Base-by-base conservation (phyloP, 2,797 vertebrate genomes). In the Halcyon smyrnensis region DNA sequence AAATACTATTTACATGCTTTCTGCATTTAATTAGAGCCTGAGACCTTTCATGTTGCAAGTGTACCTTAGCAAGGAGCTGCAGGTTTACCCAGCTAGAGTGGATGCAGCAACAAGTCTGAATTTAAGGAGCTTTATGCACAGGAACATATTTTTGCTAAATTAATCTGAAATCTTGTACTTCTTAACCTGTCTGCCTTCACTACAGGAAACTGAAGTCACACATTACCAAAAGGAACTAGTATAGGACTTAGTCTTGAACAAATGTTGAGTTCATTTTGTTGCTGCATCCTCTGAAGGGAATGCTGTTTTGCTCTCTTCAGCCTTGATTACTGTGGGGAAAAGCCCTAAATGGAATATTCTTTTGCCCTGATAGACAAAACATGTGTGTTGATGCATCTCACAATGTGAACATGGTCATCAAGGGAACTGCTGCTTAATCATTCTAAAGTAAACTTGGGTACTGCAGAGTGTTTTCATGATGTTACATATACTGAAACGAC, bases 291-390 rank as follows among this genome's bases (percentile, higher is more conserved):
- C 94, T 65, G 75, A 98, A 97, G 97, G 93, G 95, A 97, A 98
- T 96, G 97, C 97, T 97, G 97, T 98, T 98, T 97, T 98, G 92
- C 98, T 82, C 54, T 79, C 77, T 84, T 69, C 69, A 71, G 53
- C 84, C 95, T 95, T 96, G 95, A 96, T 96, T 96, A 75, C 92
- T 76, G 50, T 10, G 67, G 96, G 93, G 96, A 86, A 96, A 95
- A 96, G 83, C 63, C 94, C 85, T 92, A 91, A 68, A 73, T 54
- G 89, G 75, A 89, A 65, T 84, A 78, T 90, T 93, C 71, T 84
- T 91, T 68, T 75, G 82, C 81, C n/a, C 20, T 88, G 87, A 97
- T 84, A 75, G 95, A 90, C 46, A 96, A 96, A 97, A 90, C 93
- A 93, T 34, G 69, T 97, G 94, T 88, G 81, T 74, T 32, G 69